Evolutionary conservation across 1,140 invertebrate genomes (phyloP), one percentile per base, ranked within the genome.

Genomic region (Euwallacea fornicatus): DNA sequence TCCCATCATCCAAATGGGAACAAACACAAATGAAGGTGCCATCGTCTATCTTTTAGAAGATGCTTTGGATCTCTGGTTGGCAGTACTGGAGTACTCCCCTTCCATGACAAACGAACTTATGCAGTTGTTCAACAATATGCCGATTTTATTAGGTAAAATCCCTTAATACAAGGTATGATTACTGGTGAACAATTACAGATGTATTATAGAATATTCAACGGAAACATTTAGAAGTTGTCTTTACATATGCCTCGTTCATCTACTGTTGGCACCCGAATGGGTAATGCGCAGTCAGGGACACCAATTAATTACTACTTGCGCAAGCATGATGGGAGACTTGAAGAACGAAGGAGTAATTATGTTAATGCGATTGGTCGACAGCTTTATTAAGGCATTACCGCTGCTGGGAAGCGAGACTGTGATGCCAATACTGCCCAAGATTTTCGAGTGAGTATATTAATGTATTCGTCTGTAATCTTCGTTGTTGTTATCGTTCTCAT

Each of bases 1-100:
- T 66, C 88, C 86, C 66, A 89, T 95, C 42, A 90, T 98, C 67
- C 86, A 88, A 75, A 83, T 93, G 69, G 90, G 91, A 71, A 95
- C 94, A 2, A 91, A 96, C 78, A 83, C 92, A 0, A 88, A 87
- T 66, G 88, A 94, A 80, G 87, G 88, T 46, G 90, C 89, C 11
- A 91, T 95, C 80, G 89, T 97, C 47, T 97, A 97, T 83, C 85
- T 97, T 53, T 82, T 96, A 73, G 95, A 98, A 82, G 96, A 98
- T 83, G 95, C 93, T 0, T 84, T 98, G 43, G 91, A 94, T 75
- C 85, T 98, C 62, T 98, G 96, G 95, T 83, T 91, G 60, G 89
- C 90, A 4, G 87, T 95, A 10, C 82, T 98, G 62, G 90, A 95
- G 78, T 91, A 93, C 78, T 86, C 90, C 1, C 84, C 90, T 0